Evolutionary conservation across 2,797 vertebrate genomes (phyloP).

Genomic region (Furcifer pardalis): DNA sequence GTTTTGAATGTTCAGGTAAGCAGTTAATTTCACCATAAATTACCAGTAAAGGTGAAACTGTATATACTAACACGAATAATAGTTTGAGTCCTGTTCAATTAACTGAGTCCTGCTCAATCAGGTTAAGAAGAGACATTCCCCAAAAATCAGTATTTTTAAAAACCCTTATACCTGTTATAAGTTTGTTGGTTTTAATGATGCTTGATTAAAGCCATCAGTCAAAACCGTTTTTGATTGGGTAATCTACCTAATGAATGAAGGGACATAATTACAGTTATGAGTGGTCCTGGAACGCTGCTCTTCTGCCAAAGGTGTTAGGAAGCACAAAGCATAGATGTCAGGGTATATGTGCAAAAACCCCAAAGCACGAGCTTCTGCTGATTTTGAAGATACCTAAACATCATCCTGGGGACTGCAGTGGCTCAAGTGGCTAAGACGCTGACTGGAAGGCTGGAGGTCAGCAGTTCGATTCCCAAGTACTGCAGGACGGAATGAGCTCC

Average conservation of each 20-base stretch:
- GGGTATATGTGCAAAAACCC: neutral
- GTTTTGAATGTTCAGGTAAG: neutral
- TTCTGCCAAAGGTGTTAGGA: neutral
- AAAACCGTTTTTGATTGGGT: neutral
- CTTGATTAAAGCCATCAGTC: neutral
- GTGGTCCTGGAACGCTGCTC: neutral
- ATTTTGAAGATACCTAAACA: too few relatives aligned
- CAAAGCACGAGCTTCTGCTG: neutral
- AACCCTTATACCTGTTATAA: neutral
- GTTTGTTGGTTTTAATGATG: neutral
- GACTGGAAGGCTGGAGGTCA: too few relatives aligned
- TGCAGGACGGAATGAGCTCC: too few relatives aligned
- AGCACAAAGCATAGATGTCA: too few relatives aligned
- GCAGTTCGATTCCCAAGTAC: too few relatives aligned
- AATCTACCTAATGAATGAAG: neutral
- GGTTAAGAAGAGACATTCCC: neutral
- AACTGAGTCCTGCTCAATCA: neutral
- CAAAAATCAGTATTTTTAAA: neutral
- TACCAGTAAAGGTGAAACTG: neutral
- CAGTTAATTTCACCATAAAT: neutral
- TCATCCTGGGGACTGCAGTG: too few relatives aligned
- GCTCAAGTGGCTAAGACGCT: too few relatives aligned
- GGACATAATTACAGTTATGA: neutral
- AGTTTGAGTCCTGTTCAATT: neutral
- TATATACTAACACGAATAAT: neutral